Conservation (phyloP, 1,140 invertebrate species). For the Oryzaephilus surinamensis region DNA sequence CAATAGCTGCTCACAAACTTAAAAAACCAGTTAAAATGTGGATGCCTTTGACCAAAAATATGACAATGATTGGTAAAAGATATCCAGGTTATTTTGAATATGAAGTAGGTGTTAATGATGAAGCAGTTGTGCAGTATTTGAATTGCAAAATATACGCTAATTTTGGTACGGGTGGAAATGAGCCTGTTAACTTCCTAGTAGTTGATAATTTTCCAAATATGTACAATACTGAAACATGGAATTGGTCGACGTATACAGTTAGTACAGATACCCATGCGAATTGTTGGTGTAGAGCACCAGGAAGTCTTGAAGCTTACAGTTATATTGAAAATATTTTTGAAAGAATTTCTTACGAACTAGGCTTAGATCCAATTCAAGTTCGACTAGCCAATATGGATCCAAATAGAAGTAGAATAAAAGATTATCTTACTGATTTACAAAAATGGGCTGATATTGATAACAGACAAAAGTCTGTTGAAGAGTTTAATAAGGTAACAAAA, state of each 20-base stretch:
- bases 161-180: constrained; percentile 37
- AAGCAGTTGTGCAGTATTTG: constrained; percentile 56
- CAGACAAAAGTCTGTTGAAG: constrained; percentile 42
- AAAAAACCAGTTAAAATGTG: constrained; percentile 49
- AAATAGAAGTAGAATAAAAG: no score
- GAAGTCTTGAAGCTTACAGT: constrained; percentile 46
- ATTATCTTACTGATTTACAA: constrained; percentile 39
- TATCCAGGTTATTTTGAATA: constrained; percentile 46
- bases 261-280: constrained; percentile 37
- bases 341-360: constrained; percentile 55
- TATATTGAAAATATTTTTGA: constrained; percentile 73
- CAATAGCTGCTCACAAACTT: constrained; percentile 45
- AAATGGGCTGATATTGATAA: constrained; percentile 48
- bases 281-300: constrained; percentile 38
- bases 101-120: constrained; percentile 52
- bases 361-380: constrained; percentile 57
- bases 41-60: constrained; percentile 54
- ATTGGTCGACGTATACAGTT: constrained; percentile 31
- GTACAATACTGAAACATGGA: constrained; percentile 35
- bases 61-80: constrained; percentile 55
- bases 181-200: constrained; percentile 9
- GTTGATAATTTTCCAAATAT: constrained; percentile 22
- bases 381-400: constrained; percentile 54
- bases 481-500: constrained; percentile 48
- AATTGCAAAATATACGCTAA: constrained; percentile 52